Evolutionary conservation across 2,888 invertebrate genomes (phyloP), one percentile per base, ranked within the genome.

Genomic region (Auanema sp.): DNA sequence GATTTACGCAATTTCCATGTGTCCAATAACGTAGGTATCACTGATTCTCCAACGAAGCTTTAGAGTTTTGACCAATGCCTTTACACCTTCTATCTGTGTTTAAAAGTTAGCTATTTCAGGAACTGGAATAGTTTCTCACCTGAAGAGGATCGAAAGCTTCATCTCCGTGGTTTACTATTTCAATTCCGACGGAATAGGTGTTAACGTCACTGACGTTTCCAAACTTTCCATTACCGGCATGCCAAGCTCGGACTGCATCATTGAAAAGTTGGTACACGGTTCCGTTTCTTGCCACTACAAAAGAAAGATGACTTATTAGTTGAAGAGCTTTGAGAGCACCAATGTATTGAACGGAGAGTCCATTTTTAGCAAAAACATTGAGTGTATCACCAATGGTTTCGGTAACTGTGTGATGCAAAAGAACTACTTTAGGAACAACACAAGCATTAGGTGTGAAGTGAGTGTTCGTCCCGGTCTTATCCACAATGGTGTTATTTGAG

Each of bases 401-500:
- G 2, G 42, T 44, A 24, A 58, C 63, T 1, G 63, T 63, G 33
- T 63, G 58, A 21, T 63, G 63, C 16, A 63, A 42, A 2, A 63
- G 16, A 25, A 63, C 58, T n/a, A 43, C 21, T 11, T 58, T 33
- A 8, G 58, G 58, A 3, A 14, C 40, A 2, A 58, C 43, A 24
- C 63, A 63, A n/a, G n/a, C 33, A 5, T 8, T 8, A 33, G 23
- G 21, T 24, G 33, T 44, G 53, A 58, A 63, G 16, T 43, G 33
- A 11, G 24, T 33, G 8, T 51, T 63, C 14, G 21, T 63, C 16
- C 47, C 40, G 2, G 58, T 63, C n/a, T 58, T 58, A 42, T 63
- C 63, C 4, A 58, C 52, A n/a, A 43, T 33, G 2, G 25, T 33
- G 10, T 40, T 47, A 6, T 18, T 18, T 5, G 59, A 12, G 18